Base-by-base conservation (phyloP, 2,888 invertebrate genomes). In the Malacosoma neustria region DNA sequence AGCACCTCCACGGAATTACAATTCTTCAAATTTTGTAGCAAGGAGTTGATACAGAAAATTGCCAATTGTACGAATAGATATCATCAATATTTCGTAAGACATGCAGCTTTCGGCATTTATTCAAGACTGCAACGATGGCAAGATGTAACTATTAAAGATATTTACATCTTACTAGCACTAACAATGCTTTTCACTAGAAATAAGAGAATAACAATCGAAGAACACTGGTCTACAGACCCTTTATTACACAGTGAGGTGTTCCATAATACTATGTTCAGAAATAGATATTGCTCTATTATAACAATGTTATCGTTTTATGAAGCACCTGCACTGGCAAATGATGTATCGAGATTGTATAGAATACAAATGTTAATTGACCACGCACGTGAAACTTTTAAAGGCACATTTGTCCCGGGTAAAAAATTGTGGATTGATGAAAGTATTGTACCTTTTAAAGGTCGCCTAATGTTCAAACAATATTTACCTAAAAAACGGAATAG, bases 11-110 rank as follows among this genome's bases (percentile, higher is more conserved):
- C n/a, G n/a, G n/a, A n/a, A n/a, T n/a, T n/a, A n/a, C n/a, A n/a
- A n/a, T n/a, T n/a, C n/a, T n/a, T n/a, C n/a, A n/a, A 40, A 33
- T 40, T 15, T 36, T 40, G 30, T 40, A 30, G 5, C 41, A 38
- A 22, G 43, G 35, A 40, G 32, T 38, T 34, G 37, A 31, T n/a
- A 11, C 11, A 11, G 30, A 30, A 30, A 11, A 11, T 30, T n/a
- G 30, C 11, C 11, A 11, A 30, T 11, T 30, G n/a, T 30, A 30
- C 30, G 11, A 30, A 30, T 30, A 11, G n/a, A 11, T 11, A 30
- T n/a, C 30, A 30, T 11, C 30, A 30, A 30, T 11, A 30, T 30
- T 30, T 30, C 11, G 11, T 30, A 11, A n/a, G 30, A 11, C n/a
- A 30, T 30, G n/a, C n/a, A 11, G 30, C n/a, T 11, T 11, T 30